Conservation (phyloP, 2,113 vertebrate species). For the Odontophorus gujanensis region DNA sequence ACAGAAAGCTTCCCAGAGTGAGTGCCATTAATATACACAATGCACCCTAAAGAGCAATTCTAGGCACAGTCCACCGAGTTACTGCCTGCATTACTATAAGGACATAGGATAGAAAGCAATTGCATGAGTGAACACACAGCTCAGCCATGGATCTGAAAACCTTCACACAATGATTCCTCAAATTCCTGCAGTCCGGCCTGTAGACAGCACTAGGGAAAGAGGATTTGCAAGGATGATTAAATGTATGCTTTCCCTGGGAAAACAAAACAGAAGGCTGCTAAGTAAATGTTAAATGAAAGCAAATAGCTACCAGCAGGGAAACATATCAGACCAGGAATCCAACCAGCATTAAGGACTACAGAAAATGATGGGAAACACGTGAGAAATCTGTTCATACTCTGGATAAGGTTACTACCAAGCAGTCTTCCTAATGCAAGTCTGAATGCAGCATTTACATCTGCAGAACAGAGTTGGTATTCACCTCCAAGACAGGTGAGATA, state of each 20-base stretch:
- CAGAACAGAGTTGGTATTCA: background rate
- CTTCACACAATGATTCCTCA: background rate
- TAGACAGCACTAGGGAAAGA: background rate
- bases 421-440: background rate
- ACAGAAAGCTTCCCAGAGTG: no score
- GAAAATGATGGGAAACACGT: background rate
- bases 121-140: background rate
- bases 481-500: background rate
- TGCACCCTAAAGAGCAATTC: no score
- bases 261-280: slow-evolving; percentile 34
- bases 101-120: background rate
- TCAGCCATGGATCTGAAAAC: background rate
- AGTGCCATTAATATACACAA: no score
- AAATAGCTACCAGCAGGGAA: slow-evolving; percentile 23
- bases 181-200: background rate
- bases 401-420: background rate
- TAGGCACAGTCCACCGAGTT: background rate
- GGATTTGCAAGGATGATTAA: slow-evolving; percentile 10
- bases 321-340: slow-evolving; percentile 25
- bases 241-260: slow-evolving; percentile 34
- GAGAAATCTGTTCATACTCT: background rate
- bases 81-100: background rate
- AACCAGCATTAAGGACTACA: background rate
- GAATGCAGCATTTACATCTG: background rate
- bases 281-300: slow-evolving; percentile 65